These are phyloP conservation scores for Drosophila fulvimacula DNA, from an alignment of 2,888 invertebrate genomes.

Conservation along the genomic window DNA sequence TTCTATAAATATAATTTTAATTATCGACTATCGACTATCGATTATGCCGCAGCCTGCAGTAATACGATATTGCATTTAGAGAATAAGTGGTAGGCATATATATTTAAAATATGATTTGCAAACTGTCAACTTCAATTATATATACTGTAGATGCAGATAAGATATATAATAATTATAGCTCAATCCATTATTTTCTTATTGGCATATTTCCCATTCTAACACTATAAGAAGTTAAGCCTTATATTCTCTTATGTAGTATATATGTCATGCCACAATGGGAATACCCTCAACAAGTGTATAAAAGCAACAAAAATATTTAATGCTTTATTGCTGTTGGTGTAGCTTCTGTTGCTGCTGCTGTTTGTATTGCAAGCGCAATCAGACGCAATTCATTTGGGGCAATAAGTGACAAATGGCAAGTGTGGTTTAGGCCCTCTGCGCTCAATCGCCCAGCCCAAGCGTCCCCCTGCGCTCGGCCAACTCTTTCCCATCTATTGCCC, in stretches of 20 bases:
- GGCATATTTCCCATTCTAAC: not conserved
- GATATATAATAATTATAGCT: not conserved
- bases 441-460: not conserved
- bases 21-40: too few species aligned
- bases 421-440: constrained; percentile 5
- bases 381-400: constrained; percentile 43
- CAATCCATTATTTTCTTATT: not conserved
- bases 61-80: too few species aligned
- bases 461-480: not conserved
- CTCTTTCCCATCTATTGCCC: not conserved
- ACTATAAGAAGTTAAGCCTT: not conserved
- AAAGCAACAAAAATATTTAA: not conserved
- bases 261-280: not conserved
- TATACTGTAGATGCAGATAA: not conserved
- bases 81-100: too few species aligned
- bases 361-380: constrained; percentile 34
- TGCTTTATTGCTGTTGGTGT: not conserved
- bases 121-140: not conserved
- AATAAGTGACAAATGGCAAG: constrained; percentile 27
- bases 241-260: too few species aligned
- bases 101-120: too few species aligned
- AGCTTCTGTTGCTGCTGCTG: not conserved
- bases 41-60: too few species aligned
- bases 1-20: too few species aligned
- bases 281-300: not conserved